These are phyloP conservation scores for Macrophya annulata DNA, from an alignment of 2,888 invertebrate genomes.

Conservation along the genomic window DNA sequence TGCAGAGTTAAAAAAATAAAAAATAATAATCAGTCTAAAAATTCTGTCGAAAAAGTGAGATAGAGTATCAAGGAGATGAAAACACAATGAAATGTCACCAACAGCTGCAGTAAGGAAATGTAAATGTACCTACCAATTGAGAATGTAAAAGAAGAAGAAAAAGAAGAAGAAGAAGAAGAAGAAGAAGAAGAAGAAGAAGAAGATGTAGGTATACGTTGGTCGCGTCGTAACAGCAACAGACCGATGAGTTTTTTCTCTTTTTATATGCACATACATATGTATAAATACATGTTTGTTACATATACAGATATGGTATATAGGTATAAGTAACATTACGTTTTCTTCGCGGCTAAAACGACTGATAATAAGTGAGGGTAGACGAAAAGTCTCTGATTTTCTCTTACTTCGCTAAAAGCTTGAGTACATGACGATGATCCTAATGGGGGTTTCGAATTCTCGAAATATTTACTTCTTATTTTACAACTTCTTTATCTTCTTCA, in stretches of 20 bases:
- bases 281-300: neutral
- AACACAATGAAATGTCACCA: neutral
- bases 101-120: constrained; percentile 8
- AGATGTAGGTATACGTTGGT: neutral
- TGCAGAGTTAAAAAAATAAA: neutral
- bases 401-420: neutral
- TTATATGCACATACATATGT: neutral
- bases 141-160: neutral
- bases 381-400: neutral
- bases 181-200: neutral
- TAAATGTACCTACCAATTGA: neutral
- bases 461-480: constrained; percentile 2
- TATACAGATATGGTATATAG: neutral
- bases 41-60: neutral
- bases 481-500: neutral
- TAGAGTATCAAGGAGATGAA: neutral
- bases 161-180: neutral
- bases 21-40: neutral
- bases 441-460: constrained; percentile 4
- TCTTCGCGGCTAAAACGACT: neutral
- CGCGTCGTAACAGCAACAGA: neutral
- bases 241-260: neutral
- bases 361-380: neutral
- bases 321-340: neutral
- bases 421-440: constrained; percentile 8